A percentile compares a stretch with the other conserved stretches of the same genome.
Conservation (phyloP, 2,113 vertebrate genomes). For the Panurus biarmicus region DNA sequence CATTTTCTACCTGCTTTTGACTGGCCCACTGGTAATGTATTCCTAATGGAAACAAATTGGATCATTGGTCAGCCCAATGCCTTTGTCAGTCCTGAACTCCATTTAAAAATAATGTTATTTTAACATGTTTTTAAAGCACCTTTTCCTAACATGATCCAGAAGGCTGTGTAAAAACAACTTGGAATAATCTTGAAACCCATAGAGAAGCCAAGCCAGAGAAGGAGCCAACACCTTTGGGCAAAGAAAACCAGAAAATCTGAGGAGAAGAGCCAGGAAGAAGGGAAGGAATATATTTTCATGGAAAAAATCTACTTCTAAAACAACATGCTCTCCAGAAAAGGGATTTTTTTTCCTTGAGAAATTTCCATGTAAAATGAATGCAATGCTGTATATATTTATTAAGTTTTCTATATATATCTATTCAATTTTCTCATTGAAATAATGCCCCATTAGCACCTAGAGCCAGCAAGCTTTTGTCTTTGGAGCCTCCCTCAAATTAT, state of each 20-base stretch:
- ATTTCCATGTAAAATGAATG: not conserved
- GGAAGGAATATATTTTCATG: not conserved
- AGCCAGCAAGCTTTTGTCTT: not conserved
- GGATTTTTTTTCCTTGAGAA: not conserved
- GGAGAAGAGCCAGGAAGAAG: constrained; percentile 1
- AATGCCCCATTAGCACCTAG: not conserved
- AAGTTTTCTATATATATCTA: not conserved
- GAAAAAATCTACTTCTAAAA: constrained; percentile 31
- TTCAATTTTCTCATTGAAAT: not conserved
- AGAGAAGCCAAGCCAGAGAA: not conserved
- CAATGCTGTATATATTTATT: not conserved
- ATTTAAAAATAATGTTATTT: constrained; percentile 20
- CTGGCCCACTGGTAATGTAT: not conserved
- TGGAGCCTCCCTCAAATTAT: not conserved
- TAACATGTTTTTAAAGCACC: constrained; percentile 13
- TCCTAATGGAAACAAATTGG: not conserved
- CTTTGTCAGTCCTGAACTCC: not conserved
- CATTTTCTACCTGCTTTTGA: not conserved
- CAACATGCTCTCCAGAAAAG: not conserved
- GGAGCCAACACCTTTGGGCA: constrained; percentile 29
- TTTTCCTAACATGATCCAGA: constrained; percentile 16
- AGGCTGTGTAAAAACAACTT: constrained; percentile 25
- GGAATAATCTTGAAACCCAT: constrained; percentile 2
- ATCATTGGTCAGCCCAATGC: not conserved
- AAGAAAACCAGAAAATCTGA: constrained; percentile 17